Conservation (phyloP, 2,113 vertebrate genomes). For the Bombycilla garrulus region DNA sequence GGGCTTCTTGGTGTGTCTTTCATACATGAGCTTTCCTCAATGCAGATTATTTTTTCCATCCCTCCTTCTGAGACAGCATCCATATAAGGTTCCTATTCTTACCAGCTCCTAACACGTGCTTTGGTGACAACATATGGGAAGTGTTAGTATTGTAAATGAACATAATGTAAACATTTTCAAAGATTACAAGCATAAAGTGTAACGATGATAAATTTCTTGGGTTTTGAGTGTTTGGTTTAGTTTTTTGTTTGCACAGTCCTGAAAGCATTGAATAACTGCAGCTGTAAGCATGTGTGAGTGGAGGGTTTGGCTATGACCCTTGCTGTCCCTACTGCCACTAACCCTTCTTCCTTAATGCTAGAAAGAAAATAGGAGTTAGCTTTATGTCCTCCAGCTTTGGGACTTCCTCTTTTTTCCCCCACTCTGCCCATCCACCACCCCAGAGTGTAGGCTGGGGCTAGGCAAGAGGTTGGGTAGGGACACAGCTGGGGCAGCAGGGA, state of each 20-base stretch:
- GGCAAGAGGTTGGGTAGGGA: not conserved
- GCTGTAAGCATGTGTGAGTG: not conserved
- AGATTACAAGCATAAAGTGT: not conserved
- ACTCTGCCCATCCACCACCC: not conserved
- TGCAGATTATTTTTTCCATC: not conserved
- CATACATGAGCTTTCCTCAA: rapidly evolving
- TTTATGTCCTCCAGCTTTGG: not conserved
- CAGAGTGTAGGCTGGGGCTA: not conserved
- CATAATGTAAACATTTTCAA: not conserved
- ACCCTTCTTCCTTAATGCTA: not conserved
- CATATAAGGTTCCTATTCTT: not conserved
- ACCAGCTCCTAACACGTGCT: not conserved
- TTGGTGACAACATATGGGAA: not conserved
- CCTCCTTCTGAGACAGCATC: not conserved
- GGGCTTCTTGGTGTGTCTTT: not conserved
- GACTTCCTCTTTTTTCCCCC: not conserved
- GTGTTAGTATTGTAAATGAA: not conserved
- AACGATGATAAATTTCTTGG: not conserved
- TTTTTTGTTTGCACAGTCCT: not conserved
- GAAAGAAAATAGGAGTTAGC: not conserved
- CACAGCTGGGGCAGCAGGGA: not conserved
- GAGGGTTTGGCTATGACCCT: not conserved
- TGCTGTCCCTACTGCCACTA: not conserved
- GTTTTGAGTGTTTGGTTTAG: not conserved
- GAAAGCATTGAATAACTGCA: not conserved